These are phyloP conservation scores for Perognathus longimembris DNA, from an alignment of 2,113 vertebrate genomes.

Conservation along the genomic window DNA sequence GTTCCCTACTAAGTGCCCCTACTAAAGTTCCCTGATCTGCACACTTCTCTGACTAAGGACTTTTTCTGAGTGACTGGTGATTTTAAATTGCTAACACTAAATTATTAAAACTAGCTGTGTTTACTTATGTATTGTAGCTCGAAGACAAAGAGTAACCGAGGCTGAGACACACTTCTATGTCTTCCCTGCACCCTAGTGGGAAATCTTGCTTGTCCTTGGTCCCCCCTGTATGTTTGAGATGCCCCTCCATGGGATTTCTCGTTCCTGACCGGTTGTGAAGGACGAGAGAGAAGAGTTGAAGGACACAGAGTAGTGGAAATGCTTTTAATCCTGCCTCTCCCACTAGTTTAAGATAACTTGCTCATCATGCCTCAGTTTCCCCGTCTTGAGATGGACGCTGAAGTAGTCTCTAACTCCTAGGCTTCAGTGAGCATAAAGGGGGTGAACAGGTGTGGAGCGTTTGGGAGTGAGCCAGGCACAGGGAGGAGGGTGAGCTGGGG, in stretches of 20 bases:
- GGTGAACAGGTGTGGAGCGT: background rate
- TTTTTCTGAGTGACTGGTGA: background rate
- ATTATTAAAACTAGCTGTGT: background rate
- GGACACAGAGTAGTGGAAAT: background rate
- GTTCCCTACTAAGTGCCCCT: too few relatives aligned
- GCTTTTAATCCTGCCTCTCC: background rate
- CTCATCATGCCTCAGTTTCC: background rate
- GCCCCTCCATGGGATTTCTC: background rate
- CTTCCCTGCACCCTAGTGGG: background rate
- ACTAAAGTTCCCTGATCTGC: background rate
- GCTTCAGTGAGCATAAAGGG: background rate
- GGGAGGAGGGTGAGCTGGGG: background rate
- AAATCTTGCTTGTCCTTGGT: background rate
- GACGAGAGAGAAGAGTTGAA: background rate
- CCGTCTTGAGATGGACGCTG: background rate
- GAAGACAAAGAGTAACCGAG: background rate
- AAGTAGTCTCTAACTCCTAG: background rate
- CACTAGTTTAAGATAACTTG: too few relatives aligned
- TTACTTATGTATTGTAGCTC: slow-evolving; percentile 14
- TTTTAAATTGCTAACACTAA: background rate
- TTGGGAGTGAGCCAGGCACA: background rate
- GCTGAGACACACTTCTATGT: background rate
- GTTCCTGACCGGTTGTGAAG: background rate
- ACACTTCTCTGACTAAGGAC: background rate
- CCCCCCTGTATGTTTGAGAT: fast-evolving